Evolutionary conservation across 1,140 invertebrate species (phyloP).

Genomic region (Zaprionus tsacasi): DNA sequence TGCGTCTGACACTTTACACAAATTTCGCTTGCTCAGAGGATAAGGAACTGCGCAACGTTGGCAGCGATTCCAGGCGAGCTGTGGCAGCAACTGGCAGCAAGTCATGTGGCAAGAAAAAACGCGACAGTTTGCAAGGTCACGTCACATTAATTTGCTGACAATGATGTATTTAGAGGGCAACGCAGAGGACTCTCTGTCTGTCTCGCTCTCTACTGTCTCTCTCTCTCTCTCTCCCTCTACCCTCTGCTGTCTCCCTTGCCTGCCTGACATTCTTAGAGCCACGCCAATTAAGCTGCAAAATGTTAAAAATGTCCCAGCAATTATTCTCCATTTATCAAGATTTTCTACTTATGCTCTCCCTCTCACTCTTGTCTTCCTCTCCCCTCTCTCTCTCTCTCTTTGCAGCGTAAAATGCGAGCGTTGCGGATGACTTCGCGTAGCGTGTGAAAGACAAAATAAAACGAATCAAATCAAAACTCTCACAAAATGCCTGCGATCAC

Average conservation of each 20-base stretch:
- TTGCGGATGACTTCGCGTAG: constrained; percentile 17
- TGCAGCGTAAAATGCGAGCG: constrained; percentile 49
- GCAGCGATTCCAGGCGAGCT: neutral
- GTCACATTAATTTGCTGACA: constrained; percentile 82
- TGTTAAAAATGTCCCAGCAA: constrained; percentile 48
- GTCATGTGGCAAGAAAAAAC: constrained; percentile 75
- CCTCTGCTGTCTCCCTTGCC: neutral
- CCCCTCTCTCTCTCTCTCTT: constrained; percentile 17
- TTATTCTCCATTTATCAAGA: constrained; percentile 43
- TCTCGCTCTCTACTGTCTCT: neutral
- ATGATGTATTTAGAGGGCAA: constrained; percentile 73
- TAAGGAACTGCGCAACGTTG: constrained; percentile 53
- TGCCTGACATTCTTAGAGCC: constrained; percentile 59
- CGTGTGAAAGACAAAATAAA: constrained; percentile 44
- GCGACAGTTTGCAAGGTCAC: constrained; percentile 81
- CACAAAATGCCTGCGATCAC: constrained; percentile 78
- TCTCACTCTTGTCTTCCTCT: neutral
- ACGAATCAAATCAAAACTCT: constrained; percentile 35
- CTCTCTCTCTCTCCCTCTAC: neutral
- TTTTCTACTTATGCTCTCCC: constrained; percentile 32
- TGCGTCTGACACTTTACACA: constrained; percentile 74
- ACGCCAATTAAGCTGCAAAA: constrained; percentile 61
- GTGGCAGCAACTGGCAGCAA: constrained; percentile 44
- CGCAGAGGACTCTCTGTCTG: constrained; percentile 9
- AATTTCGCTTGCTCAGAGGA: constrained; percentile 70